Evolutionary conservation across 2,797 vertebrate genomes (phyloP).

Genomic region (Anabas testudineus): DNA sequence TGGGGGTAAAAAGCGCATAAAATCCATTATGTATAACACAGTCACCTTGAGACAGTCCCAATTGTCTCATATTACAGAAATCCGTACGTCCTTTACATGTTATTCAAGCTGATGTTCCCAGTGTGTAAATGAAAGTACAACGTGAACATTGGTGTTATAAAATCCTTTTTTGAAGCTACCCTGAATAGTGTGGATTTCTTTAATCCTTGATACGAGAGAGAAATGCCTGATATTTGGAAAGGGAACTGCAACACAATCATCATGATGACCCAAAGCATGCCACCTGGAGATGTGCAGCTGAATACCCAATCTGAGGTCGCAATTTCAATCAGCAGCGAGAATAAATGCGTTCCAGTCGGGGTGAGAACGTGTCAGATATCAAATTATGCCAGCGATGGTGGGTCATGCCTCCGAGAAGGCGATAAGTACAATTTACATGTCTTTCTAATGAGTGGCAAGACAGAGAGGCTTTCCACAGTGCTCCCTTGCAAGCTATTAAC

Average conservation of each 20-base stretch:
- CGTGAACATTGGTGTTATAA: slow-evolving; percentile 12
- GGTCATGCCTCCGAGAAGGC: slow-evolving; percentile 71
- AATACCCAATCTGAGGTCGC: slow-evolving; percentile 63
- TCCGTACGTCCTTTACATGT: slow-evolving; percentile 38
- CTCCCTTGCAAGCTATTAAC: slow-evolving; percentile 73
- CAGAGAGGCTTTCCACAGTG: slow-evolving; percentile 61
- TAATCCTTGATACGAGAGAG: slow-evolving; percentile 24
- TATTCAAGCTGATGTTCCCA: slow-evolving; percentile 50
- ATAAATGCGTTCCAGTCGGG: slow-evolving; percentile 54
- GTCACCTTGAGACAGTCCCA: slow-evolving; percentile 67
- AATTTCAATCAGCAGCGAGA: slow-evolving; percentile 71
- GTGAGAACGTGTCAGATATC: slow-evolving; percentile 73
- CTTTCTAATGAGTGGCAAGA: slow-evolving; percentile 70
- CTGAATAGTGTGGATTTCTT: slow-evolving; percentile 20
- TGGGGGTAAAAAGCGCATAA: slow-evolving; percentile 46
- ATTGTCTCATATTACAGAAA: slow-evolving; percentile 44
- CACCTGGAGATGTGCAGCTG: slow-evolving; percentile 48
- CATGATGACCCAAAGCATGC: slow-evolving; percentile 32
- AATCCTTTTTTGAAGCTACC: not conserved
- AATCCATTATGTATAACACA: slow-evolving; percentile 65
- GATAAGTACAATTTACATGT: slow-evolving; percentile 81
- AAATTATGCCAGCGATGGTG: slow-evolving; percentile 74
- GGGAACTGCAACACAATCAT: slow-evolving; percentile 41
- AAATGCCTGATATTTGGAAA: slow-evolving; percentile 46
- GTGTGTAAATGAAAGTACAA: slow-evolving; percentile 23